phyloP scores from a whole-genome alignment of 2,888 invertebrate species.

The Gari tellinella region DNA sequence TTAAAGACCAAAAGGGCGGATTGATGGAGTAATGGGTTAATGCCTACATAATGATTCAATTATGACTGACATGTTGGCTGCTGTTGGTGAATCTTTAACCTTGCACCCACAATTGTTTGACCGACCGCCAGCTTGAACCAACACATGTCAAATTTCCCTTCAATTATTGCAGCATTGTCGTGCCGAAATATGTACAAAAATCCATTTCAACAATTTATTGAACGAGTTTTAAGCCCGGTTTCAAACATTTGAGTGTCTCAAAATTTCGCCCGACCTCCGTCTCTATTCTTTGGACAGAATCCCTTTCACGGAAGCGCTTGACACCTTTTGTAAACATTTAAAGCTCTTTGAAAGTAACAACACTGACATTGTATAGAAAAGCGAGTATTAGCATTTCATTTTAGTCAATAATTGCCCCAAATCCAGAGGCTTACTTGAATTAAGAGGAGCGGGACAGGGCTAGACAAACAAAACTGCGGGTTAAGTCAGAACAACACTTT shows the following conservation, averaged over 20 bases:
- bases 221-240: slow-evolving; percentile 11
- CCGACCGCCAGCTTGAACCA: not conserved
- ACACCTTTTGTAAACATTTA: slow-evolving; percentile 63
- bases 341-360: slow-evolving; percentile 26
- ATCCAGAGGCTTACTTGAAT: not conserved
- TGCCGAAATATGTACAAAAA: slow-evolving; percentile 30
- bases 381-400: slow-evolving; percentile 42
- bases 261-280: slow-evolving; percentile 33
- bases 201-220: slow-evolving; percentile 36
- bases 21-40: no score
- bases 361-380: slow-evolving; percentile 23
- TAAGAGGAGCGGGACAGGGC: no score
- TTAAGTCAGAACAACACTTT: no score
- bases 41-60: no score
- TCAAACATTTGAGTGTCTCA: slow-evolving; percentile 26
- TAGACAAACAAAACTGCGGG: no score
- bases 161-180: slow-evolving; percentile 25
- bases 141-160: slow-evolving; percentile 32
- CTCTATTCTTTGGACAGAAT: slow-evolving; percentile 18
- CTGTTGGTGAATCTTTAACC: slow-evolving; percentile 13
- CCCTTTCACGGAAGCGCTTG: slow-evolving; percentile 37
- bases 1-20: no score
- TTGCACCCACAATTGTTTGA: not conserved
- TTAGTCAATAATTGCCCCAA: slow-evolving; percentile 20
- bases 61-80: not conserved